phyloP scores from a whole-genome alignment of 92 coral and sea anemone genomes.

The Scolanthus callimorphus region DNA sequence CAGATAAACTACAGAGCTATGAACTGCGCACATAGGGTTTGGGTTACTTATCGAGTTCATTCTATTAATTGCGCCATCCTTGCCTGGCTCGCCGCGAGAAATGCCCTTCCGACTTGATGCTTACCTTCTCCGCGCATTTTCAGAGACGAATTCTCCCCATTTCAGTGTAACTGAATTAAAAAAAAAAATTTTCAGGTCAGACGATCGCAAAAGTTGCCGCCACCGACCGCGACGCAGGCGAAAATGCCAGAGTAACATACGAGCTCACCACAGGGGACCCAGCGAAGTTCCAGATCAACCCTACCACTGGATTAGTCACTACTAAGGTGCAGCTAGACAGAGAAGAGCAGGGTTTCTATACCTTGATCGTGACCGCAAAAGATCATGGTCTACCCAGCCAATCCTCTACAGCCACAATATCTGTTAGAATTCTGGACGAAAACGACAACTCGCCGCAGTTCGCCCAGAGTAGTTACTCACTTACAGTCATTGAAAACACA shows the following conservation, averaged over 20 bases:
- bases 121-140: no score
- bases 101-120: no score
- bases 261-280: constrained; percentile 59
- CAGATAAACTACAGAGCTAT: no score
- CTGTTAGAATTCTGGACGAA: constrained; percentile 65
- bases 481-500: constrained; percentile 73
- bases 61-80: no score
- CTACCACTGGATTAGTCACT: constrained; percentile 55
- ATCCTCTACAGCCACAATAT: constrained; percentile 63
- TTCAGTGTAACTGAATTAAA: no score
- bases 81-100: no score
- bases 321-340: constrained; percentile 65
- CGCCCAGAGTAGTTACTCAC: constrained; percentile 33
- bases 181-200: no score
- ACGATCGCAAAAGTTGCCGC: constrained; percentile 61
- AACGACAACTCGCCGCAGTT: constrained; percentile 91
- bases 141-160: no score
- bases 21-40: no score
- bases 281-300: constrained; percentile 58
- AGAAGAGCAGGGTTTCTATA: constrained; percentile 57
- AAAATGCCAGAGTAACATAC: constrained; percentile 71
- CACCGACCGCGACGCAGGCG: constrained; percentile 76
- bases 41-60: no score
- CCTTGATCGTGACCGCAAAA: constrained; percentile 63
- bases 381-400: constrained; percentile 86